Evolutionary conservation across 1,140 invertebrate species (phyloP).

Genomic region (Hormaphis cornu): DNA sequence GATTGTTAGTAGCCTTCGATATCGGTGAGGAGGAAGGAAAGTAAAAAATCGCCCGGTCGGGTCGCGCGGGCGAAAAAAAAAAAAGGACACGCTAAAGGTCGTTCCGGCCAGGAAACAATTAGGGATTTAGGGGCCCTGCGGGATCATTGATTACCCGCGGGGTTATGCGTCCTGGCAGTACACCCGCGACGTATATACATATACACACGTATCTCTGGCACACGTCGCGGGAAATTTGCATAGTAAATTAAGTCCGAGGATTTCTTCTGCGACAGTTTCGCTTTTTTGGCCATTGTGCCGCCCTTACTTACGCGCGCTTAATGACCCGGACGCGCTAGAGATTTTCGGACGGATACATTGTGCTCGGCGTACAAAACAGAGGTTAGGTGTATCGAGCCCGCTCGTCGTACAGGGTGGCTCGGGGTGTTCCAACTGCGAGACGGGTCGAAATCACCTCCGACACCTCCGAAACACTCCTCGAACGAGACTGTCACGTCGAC

Average conservation of each 20-base stretch:
- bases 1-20: no score
- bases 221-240: conserved; percentile 26
- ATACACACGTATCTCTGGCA: neutral
- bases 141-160: conserved; percentile 31
- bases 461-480: no score
- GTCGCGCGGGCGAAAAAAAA: conserved; percentile 12
- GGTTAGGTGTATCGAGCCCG: neutral
- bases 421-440: no score
- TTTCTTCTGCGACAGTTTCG: conserved; percentile 29
- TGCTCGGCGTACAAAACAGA: neutral
- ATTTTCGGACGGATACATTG: conserved; percentile 14
- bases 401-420: no score
- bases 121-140: conserved; percentile 23
- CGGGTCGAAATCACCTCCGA: no score
- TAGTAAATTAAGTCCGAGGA: conserved; percentile 31
- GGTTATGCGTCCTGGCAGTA: neutral
- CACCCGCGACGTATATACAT: neutral
- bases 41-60: neutral
- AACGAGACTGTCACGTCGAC: no score
- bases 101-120: conserved; percentile 30
- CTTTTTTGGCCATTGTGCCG: neutral
- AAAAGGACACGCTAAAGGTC: conserved; percentile 28
- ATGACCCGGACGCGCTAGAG: conserved; percentile 28
- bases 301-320: conserved; percentile 18
- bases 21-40: conserved; percentile 2